phyloP scores from a whole-genome alignment of 2,797 vertebrate genomes.

The Aulostomus chinensis region DNA sequence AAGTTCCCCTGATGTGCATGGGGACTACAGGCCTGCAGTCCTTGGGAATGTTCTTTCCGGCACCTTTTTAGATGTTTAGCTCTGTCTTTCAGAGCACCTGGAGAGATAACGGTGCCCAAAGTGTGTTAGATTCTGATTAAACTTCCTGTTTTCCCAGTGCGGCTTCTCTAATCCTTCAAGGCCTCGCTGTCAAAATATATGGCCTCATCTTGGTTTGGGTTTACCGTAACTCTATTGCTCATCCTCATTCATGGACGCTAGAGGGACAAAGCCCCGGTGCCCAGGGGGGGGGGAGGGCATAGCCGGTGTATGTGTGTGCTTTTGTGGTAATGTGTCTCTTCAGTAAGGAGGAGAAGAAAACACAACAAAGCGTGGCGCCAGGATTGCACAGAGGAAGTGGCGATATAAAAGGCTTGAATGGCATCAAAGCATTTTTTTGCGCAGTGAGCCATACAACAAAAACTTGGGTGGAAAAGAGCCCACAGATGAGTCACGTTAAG shows the following conservation, averaged over 20 bases:
- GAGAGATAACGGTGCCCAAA: conserved; percentile 64
- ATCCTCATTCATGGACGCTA: conserved; percentile 34
- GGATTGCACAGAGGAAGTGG: conserved; percentile 80
- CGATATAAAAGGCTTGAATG: conserved; percentile 79
- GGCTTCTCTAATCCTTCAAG: conserved; percentile 45
- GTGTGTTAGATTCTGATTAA: conserved; percentile 40
- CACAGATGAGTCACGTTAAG: conserved; percentile 76
- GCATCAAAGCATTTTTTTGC: conserved; percentile 81
- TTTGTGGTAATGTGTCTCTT: conserved; percentile 64
- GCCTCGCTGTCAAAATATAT: conserved; percentile 51
- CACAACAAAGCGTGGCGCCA: conserved; percentile 75
- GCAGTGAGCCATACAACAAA: conserved; percentile 74
- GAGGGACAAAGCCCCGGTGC: conserved; percentile 44
- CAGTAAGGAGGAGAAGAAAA: conserved; percentile 60
- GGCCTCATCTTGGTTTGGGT: conserved; percentile 36
- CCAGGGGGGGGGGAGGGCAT: conserved; percentile 26
- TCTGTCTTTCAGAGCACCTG: conserved; percentile 65
- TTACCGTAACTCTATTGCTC: conserved; percentile 62
- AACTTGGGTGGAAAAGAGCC: conserved; percentile 59
- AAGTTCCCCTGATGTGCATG: conserved; percentile 68
- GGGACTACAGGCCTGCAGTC: conserved; percentile 44
- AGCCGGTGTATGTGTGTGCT: conserved; percentile 26
- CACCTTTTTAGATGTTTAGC: conserved; percentile 47
- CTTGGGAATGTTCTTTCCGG: conserved; percentile 41
- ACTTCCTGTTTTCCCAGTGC: conserved; percentile 63